Percentiles rank a stretch among this genome's conserved stretches.
phyloP scores from a whole-genome alignment of 2,797 vertebrate species.

The Myripristis jacobus region DNA sequence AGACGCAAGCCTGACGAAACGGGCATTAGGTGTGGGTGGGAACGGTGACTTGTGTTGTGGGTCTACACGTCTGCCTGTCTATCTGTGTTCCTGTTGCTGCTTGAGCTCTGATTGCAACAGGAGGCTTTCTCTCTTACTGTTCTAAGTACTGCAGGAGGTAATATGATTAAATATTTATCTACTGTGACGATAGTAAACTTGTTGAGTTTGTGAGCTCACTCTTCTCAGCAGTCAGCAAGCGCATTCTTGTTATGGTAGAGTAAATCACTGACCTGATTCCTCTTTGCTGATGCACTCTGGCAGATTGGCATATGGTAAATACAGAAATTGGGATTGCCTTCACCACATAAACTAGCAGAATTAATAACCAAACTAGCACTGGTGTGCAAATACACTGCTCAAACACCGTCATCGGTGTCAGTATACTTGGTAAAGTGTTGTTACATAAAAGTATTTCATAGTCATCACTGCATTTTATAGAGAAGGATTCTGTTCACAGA shows the following conservation, averaged over 20 bases:
- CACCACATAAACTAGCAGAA: background rate
- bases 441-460: background rate
- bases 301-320: too few species aligned
- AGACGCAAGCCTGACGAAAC: too few species aligned
- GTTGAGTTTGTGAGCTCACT: too few species aligned
- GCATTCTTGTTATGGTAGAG: too few species aligned
- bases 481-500: background rate
- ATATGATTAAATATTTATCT: slow-evolving; percentile 13
- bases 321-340: too few species aligned
- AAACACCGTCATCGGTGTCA: background rate
- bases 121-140: background rate
- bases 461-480: background rate
- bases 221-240: too few species aligned
- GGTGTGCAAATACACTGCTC: background rate
- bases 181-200: background rate
- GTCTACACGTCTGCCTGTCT: background rate
- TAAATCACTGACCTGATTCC: too few species aligned
- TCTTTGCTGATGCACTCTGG: too few species aligned
- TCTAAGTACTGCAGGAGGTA: background rate
- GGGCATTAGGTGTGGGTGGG: too few species aligned
- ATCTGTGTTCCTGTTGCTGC: background rate
- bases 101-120: background rate
- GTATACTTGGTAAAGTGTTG: too few species aligned
- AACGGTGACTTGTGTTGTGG: too few species aligned
- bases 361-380: background rate